Conservation (phyloP, 35 echinoderm and acorn worm genomes). For the Lytechinus pictus region DNA sequence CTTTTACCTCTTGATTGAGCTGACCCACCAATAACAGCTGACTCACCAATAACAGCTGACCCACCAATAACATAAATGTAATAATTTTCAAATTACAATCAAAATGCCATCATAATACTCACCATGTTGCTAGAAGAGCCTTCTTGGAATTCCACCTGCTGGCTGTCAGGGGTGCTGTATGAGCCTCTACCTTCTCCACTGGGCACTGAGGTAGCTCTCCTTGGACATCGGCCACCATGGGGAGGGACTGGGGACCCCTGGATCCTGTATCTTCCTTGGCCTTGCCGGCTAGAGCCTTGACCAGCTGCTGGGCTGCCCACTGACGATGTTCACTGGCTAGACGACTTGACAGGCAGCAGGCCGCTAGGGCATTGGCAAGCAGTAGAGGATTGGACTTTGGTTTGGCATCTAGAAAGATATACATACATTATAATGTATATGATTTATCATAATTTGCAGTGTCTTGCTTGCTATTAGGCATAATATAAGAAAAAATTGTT, state of each 20-base stretch:
- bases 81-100: no score
- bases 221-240: slow-evolving; percentile 71
- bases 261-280: neutral
- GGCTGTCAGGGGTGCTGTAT: slow-evolving; percentile 82
- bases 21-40: no score
- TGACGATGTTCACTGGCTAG: slow-evolving; percentile 80
- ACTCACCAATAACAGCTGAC: no score
- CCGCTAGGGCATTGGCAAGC: slow-evolving; percentile 89
- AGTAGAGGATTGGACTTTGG: slow-evolving; percentile 71
- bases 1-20: no score
- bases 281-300: slow-evolving; percentile 83
- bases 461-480: no score
- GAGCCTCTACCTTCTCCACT: slow-evolving; percentile 74
- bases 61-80: no score
- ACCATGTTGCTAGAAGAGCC: slow-evolving; percentile 83
- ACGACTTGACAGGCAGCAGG: slow-evolving; percentile 93
- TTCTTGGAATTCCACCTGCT: slow-evolving; percentile 77
- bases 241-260: slow-evolving; percentile 1
- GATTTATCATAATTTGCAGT: no score
- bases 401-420: slow-evolving; percentile 28
- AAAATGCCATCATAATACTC: neutral
- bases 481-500: no score
- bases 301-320: slow-evolving; percentile 98
- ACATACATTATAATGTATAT: no score
- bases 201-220: slow-evolving; percentile 75